phyloP scores from a whole-genome alignment of 2,888 invertebrate species.

The Metacarcinus magister region DNA sequence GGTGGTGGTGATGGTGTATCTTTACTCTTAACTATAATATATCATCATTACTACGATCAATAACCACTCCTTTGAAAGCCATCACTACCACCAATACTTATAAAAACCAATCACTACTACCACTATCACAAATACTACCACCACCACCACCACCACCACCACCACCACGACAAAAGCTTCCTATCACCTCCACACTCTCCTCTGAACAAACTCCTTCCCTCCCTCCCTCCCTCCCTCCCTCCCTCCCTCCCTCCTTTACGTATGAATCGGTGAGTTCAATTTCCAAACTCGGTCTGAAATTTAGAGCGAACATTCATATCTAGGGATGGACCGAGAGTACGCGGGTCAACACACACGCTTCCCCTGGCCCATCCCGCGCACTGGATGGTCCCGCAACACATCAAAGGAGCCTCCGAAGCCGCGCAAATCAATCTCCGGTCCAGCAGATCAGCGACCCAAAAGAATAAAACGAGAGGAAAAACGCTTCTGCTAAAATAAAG shows the following conservation, averaged over 20 bases:
- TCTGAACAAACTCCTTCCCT: neutral
- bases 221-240: neutral
- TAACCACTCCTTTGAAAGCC: too few relatives aligned
- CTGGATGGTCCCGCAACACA: neutral
- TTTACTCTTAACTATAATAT: too few relatives aligned
- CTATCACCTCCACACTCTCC: too few relatives aligned
- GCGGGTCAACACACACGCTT: neutral
- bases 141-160: too few relatives aligned
- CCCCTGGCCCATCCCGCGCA: neutral
- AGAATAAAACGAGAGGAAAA: neutral
- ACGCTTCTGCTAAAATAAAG: neutral
- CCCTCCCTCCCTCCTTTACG: neutral
- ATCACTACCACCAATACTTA: too few relatives aligned
- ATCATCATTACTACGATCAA: too few relatives aligned
- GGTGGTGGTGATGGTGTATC: too few relatives aligned
- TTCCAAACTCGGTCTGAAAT: neutral
- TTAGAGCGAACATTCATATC: neutral
- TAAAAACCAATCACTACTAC: too few relatives aligned
- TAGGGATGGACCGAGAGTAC: neutral
- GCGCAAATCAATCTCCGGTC: constrained; percentile 32
- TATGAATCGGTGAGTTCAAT: neutral
- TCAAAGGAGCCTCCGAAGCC: neutral
- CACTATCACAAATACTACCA: too few relatives aligned
- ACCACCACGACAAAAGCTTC: too few relatives aligned
- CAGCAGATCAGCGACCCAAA: neutral